A percentile compares a stretch with the other conserved stretches of the same genome.
Evolutionary conservation across 2,888 invertebrate species (phyloP).

Genomic region (Dascillus cervinus): DNA sequence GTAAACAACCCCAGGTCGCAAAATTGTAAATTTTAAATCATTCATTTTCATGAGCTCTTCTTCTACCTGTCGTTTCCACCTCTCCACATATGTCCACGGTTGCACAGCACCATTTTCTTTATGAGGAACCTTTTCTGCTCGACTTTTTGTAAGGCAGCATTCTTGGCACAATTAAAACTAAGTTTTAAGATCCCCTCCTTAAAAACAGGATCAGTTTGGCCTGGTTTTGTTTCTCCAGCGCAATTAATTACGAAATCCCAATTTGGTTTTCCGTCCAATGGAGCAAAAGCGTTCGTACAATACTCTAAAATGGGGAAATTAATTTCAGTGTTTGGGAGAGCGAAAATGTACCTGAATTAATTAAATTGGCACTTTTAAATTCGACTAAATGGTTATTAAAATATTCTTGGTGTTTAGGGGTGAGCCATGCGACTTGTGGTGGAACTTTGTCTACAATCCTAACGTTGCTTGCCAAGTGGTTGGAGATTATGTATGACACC

Average conservation of each 20-base stretch:
- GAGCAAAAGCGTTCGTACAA: slow-evolving; percentile 67
- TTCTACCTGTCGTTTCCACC: slow-evolving; percentile 68
- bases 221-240: slow-evolving; percentile 84
- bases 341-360: slow-evolving; percentile 63
- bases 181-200: slow-evolving; percentile 81
- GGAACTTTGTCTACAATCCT: slow-evolving; percentile 89
- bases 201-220: slow-evolving; percentile 85
- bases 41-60: neutral
- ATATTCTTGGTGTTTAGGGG: slow-evolving; percentile 59
- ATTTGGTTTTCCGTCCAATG: slow-evolving; percentile 46
- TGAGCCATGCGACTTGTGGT: slow-evolving; percentile 87
- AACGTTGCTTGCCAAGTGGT: slow-evolving; percentile 66
- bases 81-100: slow-evolving; percentile 79
- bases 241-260: slow-evolving; percentile 84
- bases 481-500: slow-evolving; percentile 69
- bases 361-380: slow-evolving; percentile 87
- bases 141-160: slow-evolving; percentile 62
- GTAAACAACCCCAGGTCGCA: slow-evolving; percentile 81
- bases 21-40: slow-evolving; percentile 65
- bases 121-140: slow-evolving; percentile 70
- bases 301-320: slow-evolving; percentile 53
- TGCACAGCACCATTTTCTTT: slow-evolving; percentile 70
- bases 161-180: slow-evolving; percentile 73
- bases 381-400: slow-evolving; percentile 73
- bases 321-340: neutral